phyloP scores from a whole-genome alignment of 2,113 vertebrate species.

The Larimichthys crocea region DNA sequence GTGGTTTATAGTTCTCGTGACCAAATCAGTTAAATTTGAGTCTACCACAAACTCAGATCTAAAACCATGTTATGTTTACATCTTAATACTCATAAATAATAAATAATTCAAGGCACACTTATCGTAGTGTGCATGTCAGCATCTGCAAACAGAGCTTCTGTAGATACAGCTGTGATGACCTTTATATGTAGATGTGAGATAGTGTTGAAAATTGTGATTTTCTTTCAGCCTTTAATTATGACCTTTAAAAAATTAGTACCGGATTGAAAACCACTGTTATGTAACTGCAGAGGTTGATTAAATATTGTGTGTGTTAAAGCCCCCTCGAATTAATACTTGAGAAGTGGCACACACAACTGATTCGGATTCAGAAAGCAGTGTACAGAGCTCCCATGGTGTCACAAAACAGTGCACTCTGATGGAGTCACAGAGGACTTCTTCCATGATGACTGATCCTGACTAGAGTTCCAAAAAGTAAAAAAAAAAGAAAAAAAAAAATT shows the following conservation, averaged over 20 bases:
- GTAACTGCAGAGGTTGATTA: background rate
- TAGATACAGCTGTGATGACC: background rate
- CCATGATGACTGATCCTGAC: background rate
- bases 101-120: background rate
- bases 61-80: slow-evolving; percentile 2
- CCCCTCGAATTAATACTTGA: background rate
- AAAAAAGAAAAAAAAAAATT: background rate
- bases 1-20: background rate
- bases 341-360: background rate
- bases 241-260: background rate
- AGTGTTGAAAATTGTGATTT: too few species aligned
- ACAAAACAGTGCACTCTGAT: slow-evolving; percentile 35
- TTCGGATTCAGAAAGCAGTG: background rate
- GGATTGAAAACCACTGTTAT: background rate
- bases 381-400: background rate
- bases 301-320: background rate
- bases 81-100: background rate
- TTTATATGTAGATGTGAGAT: background rate
- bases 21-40: background rate
- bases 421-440: background rate
- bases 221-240: background rate
- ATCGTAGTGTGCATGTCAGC: background rate
- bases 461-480: background rate
- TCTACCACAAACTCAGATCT: background rate
- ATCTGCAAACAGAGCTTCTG: background rate